phyloP scores from a whole-genome alignment of 2,113 vertebrate species.

The Sebastes fasciatus region DNA sequence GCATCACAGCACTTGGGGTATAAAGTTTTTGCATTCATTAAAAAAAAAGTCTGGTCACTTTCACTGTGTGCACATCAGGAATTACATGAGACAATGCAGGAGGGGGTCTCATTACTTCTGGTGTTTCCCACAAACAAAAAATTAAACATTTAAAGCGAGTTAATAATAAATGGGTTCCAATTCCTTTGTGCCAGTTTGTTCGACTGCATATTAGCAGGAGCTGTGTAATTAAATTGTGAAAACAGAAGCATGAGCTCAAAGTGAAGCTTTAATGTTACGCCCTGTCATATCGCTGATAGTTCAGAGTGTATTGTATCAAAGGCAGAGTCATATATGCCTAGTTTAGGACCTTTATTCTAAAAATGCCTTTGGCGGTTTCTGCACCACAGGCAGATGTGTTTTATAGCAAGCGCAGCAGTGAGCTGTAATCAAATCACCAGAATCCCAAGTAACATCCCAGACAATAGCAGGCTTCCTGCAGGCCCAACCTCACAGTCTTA shows the following conservation, averaged over 20 bases:
- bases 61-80: background rate
- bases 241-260: conserved; percentile 5
- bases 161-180: background rate
- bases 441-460: conserved; percentile 45
- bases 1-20: conserved; percentile 2
- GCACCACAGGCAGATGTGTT: conserved; percentile 53
- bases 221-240: background rate
- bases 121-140: background rate
- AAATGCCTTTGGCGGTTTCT: conserved; percentile 28
- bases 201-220: background rate
- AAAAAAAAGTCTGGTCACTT: background rate
- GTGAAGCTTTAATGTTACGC: background rate
- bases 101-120: background rate
- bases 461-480: conserved; percentile 44
- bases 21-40: background rate
- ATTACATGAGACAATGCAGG: background rate
- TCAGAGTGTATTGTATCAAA: conserved; percentile 2
- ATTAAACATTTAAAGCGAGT: background rate
- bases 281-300: conserved; percentile 7
- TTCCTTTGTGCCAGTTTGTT: background rate
- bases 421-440: conserved; percentile 57
- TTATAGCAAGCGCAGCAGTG: conserved; percentile 40
- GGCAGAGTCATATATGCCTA: background rate
- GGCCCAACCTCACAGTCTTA: conserved; percentile 12
- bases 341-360: conserved; percentile 16